Base-by-base conservation (phyloP, 2,797 vertebrate genomes). In the Gila robusta region DNA sequence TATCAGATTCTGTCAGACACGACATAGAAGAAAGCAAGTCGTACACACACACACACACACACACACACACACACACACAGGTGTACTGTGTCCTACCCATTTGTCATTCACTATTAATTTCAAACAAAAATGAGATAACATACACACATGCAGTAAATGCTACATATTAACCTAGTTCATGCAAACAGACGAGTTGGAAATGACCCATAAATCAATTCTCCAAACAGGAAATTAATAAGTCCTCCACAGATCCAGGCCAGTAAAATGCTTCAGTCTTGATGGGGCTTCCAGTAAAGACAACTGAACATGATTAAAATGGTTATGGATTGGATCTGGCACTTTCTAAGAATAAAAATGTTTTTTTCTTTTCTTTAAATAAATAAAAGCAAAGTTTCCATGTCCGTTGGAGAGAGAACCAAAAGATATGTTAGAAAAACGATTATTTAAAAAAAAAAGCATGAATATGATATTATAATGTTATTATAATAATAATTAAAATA, bases 1-100 rank as follows among this genome's bases (percentile, higher is more conserved):
- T 49, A 37, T 79, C 84, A 59, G 54, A 69, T 35, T 62, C 21
- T 79, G 72, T 79, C 66, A 85, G 67, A 79, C 52, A 79, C 39
- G 54, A 83, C 70, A 52, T 23, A 81, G 28, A 81, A 56, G 6
- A 67, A 82, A 67, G 52, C 4, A 8, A 52, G 14, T 69, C 32
- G 35, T 19, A 59, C 10, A 14, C 28, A 39, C 32, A 59, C 54
- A 81, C 44, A 47, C 78, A 32, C 59, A 81, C 32, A 28, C 19
- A 67, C 62, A 6, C 35, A 26, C 28, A 37, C 19, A 16, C 19
- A 21, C 81, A 32, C 70, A 56, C 8, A 14, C 74, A 4, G 12
- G 12, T 47, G 11, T 47, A 26, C 47, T 14, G 47, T 74, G 35
- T 56, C 32, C 14, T 59, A 9, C 23, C 32, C 10, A 73, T 47